Evolutionary conservation across 2,888 invertebrate genomes (phyloP), one percentile per base, ranked within the genome.

Genomic region (Campoplex capitator): DNA sequence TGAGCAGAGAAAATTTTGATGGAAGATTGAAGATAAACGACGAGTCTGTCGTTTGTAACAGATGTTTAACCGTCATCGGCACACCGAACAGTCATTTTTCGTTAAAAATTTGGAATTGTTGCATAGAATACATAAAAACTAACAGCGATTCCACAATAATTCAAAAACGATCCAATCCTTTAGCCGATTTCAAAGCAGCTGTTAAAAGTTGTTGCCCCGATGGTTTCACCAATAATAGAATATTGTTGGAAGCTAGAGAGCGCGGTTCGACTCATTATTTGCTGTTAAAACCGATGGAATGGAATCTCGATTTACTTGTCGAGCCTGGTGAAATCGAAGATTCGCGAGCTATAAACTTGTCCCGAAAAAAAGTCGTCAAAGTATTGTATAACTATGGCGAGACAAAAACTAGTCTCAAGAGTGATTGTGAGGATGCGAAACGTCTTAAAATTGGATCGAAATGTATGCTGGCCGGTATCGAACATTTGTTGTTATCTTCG

Each of bases 91-190:
- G 88, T 42, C 80, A 88, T 13, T 84, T 75, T 83, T 92, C 93
- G 1, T 62, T 93, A 18, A 93, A 93, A 89, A 83, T 94, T 11
- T 94, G 94, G 94, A 94, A 92, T 78, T 92, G 90, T 85, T 91
- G 91, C 9, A 70, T 94, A 9, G 91, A 93, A 51, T 92, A 91
- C 8, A 87, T 89, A 76, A 86, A 71, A 28, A 75, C 78, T n/a
- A 71, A 71, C 42, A 75, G 82, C 16, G 78, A 88, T 68, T n/a
- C 48, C 4, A 28, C 35, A 70, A 74, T 68, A 28, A 71, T 68
- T 7, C 75, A 88, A 45, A 85, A 81, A 51, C 89, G 90, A 32
- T 82, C 90, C 0, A 84, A 91, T 62, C 90, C 93, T 1, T 82
- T 93, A 35, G 83, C 87, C 58, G 94, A 94, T 83, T 94, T 94